Conservation (phyloP, 2,888 invertebrate species). For the Charanyca ferruginea region DNA sequence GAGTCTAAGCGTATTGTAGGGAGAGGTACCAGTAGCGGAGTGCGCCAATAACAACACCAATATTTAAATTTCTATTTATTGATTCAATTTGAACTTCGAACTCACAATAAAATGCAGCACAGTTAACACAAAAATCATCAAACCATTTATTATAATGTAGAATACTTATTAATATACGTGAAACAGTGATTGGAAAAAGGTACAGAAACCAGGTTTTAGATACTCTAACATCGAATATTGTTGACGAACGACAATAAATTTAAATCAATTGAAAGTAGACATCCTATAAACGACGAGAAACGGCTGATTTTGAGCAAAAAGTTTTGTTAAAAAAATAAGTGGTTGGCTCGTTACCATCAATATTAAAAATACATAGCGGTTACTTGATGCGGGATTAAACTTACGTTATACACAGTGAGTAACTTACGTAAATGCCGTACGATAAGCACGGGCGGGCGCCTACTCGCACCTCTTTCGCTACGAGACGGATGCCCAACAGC, state of each 20-base stretch:
- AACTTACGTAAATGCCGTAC: slow-evolving; percentile 87
- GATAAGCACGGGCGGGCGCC: slow-evolving; percentile 87
- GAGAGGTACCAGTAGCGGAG: slow-evolving; percentile 37
- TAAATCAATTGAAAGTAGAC: slow-evolving; percentile 76
- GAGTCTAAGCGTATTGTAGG: neutral
- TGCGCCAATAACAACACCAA: slow-evolving; percentile 84
- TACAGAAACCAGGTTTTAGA: slow-evolving; percentile 78
- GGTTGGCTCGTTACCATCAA: slow-evolving; percentile 82
- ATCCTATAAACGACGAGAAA: slow-evolving; percentile 79
- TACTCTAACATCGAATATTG: slow-evolving; percentile 84
- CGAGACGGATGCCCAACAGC: slow-evolving; percentile 57
- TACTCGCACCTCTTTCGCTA: slow-evolving; percentile 71
- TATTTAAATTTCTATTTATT: slow-evolving; percentile 90
- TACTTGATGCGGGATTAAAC: slow-evolving; percentile 86
- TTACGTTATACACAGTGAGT: slow-evolving; percentile 89
- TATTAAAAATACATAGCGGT: slow-evolving; percentile 87
- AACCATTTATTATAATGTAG: slow-evolving; percentile 84
- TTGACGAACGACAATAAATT: slow-evolving; percentile 75
- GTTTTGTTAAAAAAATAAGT: slow-evolving; percentile 88
- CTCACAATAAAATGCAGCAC: slow-evolving; percentile 91
- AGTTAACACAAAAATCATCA: slow-evolving; percentile 89
- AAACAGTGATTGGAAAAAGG: slow-evolving; percentile 83
- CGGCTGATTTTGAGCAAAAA: slow-evolving; percentile 89
- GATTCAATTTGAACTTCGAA: slow-evolving; percentile 91
- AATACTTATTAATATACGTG: slow-evolving; percentile 86